Percentiles rank a stretch among this genome's conserved stretches.
These are phyloP conservation scores for Ecdyonurus torrentis DNA, from an alignment of 2,888 invertebrate genomes.

Conservation along the genomic window DNA sequence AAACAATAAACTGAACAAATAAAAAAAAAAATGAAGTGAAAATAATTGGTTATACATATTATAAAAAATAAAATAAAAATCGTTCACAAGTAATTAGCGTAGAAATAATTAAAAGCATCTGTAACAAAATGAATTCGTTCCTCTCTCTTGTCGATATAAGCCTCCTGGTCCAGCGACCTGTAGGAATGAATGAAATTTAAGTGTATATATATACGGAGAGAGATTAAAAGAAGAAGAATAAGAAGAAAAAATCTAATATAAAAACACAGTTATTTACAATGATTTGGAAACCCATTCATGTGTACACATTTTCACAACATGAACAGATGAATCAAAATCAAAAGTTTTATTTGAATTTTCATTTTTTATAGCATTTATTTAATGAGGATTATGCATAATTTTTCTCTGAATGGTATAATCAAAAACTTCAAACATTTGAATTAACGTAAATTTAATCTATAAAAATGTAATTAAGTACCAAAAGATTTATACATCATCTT, in stretches of 20 bases:
- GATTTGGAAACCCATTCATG: neutral
- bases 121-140: neutral
- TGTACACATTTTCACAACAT: neutral
- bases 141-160: neutral
- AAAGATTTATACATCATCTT: no score
- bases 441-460: no score
- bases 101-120: slow-evolving; percentile 2
- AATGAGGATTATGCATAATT: no score
- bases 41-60: neutral
- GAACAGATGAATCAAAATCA: neutral
- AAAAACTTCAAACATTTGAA: no score
- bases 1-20: no score
- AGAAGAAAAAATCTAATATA: neutral
- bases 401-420: no score
- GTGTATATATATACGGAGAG: neutral
- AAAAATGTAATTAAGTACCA: no score
- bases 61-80: neutral
- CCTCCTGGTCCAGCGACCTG: neutral
- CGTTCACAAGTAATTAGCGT: slow-evolving; percentile 2
- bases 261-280: neutral
- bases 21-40: neutral
- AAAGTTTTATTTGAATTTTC: no score
- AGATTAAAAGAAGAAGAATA: no score
- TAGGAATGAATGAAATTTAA: slow-evolving; percentile 1
- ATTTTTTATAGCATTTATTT: no score